phyloP scores from a whole-genome alignment of 2,888 invertebrate species.

The Copidosoma aretas region DNA sequence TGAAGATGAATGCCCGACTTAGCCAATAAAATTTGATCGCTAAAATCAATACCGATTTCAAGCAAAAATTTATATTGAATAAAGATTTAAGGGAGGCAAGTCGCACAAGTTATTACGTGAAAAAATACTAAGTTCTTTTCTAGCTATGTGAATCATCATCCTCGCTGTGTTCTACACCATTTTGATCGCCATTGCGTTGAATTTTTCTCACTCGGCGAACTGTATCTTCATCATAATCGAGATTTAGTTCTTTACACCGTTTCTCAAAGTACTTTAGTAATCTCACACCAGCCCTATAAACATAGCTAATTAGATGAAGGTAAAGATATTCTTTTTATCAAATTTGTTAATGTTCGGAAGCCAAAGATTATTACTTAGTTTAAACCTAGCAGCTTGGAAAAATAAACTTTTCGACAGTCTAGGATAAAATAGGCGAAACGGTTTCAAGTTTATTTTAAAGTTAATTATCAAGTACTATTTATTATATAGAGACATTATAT shows the following conservation, averaged over 20 bases:
- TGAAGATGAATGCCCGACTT: conserved; percentile 21
- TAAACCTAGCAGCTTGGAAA: neutral
- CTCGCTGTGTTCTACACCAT: conserved; percentile 58
- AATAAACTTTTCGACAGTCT: too few species aligned
- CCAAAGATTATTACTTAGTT: conserved; percentile 54
- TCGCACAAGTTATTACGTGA: conserved; percentile 27
- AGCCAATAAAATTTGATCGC: conserved; percentile 16
- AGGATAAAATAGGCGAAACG: too few species aligned
- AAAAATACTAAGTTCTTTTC: conserved; percentile 31
- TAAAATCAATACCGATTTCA: conserved; percentile 30
- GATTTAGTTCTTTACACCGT: conserved; percentile 72
- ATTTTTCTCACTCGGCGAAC: conserved; percentile 59
- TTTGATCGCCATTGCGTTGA: conserved; percentile 59
- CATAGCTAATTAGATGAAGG: conserved; percentile 50
- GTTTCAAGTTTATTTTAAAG: too few species aligned
- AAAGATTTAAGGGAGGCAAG: conserved; percentile 33
- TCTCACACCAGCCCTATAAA: conserved; percentile 75
- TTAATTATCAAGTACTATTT: too few species aligned
- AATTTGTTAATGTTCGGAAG: conserved; percentile 56
- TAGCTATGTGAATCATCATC: conserved; percentile 45
- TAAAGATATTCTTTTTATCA: conserved; percentile 40
- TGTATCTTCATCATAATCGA: conserved; percentile 63
- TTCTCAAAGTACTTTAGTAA: conserved; percentile 76
- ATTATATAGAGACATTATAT: neutral
- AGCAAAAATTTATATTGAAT: conserved; percentile 29